phyloP scores from a whole-genome alignment of 2,113 vertebrate species.

The Megaleporinus macrocephalus region DNA sequence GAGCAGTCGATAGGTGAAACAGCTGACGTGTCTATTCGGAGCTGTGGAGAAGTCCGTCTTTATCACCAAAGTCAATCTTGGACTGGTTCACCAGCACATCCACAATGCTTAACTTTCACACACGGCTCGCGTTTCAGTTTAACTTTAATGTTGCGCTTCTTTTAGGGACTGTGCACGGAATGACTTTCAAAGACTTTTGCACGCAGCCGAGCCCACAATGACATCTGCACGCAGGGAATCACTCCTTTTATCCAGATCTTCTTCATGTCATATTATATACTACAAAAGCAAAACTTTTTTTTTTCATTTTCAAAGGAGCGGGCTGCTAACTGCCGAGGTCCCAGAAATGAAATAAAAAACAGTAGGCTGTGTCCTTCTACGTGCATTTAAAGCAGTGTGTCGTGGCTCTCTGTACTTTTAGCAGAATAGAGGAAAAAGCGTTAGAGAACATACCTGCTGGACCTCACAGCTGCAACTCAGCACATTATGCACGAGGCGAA shows the following conservation, averaged over 20 bases:
- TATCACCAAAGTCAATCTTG: conserved; percentile 35
- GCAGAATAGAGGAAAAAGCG: conserved; percentile 18
- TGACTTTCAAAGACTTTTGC: background rate
- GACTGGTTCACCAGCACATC: conserved; percentile 18
- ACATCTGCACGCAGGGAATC: conserved; percentile 19
- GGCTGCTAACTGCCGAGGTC: background rate
- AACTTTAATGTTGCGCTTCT: background rate
- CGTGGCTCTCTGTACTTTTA: conserved; percentile 16
- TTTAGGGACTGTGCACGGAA: background rate
- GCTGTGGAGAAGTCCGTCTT: conserved; percentile 33
- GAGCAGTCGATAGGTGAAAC: conserved; percentile 47
- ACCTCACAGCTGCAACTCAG: conserved; percentile 76
- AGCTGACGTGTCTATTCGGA: conserved; percentile 62
- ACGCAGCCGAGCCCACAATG: conserved; percentile 1
- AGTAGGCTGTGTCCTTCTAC: background rate
- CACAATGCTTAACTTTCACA: conserved; percentile 52
- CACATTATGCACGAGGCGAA: conserved; percentile 66
- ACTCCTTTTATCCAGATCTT: background rate
- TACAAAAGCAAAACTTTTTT: background rate
- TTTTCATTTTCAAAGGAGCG: background rate
- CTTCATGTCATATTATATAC: background rate
- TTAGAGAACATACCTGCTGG: conserved; percentile 71
- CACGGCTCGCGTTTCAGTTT: conserved; percentile 7
- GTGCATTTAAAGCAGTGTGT: background rate
- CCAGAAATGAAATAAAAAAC: background rate